A percentile compares a stretch with the other conserved stretches of the same genome.
Conservation (phyloP, 2,888 invertebrate species). For the Euproctis similis region DNA sequence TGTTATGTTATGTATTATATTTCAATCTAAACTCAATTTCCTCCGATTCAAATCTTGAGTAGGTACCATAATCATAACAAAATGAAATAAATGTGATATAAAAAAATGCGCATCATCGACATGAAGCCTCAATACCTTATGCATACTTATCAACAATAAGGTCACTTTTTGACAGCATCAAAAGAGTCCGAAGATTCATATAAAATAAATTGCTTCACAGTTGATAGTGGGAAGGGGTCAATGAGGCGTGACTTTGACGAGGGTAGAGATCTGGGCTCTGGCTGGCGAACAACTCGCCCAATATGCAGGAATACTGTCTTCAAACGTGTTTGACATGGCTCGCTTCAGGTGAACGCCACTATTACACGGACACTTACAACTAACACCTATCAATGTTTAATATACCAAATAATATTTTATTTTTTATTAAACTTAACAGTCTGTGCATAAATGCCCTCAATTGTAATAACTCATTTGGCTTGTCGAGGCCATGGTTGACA, state of each 20-base stretch:
- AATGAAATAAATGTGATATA: background rate
- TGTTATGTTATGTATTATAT: no score
- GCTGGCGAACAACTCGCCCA: conserved; percentile 24
- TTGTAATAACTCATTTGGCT: no score
- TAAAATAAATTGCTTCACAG: conserved; percentile 69
- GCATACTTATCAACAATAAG: conserved; percentile 35
- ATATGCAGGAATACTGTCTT: conserved; percentile 59
- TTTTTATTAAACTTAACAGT: no score
- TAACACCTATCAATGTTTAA: conserved; percentile 15
- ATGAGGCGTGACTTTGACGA: conserved; percentile 71
- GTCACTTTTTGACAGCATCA: conserved; percentile 56
- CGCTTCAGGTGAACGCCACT: conserved; percentile 49
- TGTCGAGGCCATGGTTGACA: no score
- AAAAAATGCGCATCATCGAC: conserved; percentile 2
- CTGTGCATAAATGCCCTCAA: no score
- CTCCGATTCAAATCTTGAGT: no score
- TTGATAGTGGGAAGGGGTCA: conserved; percentile 64
- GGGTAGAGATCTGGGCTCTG: conserved; percentile 46
- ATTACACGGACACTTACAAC: conserved; percentile 15
- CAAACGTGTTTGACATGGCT: conserved; percentile 57
- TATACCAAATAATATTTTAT: conserved; percentile 1
- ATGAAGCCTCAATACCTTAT: conserved; percentile 14
- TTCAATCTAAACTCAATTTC: no score
- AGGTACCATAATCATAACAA: background rate
- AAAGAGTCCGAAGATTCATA: conserved; percentile 62